A percentile compares a stretch with the other conserved stretches of the same genome.
Evolutionary conservation across 2,888 invertebrate species (phyloP).

Genomic region (Pyralis farinalis): DNA sequence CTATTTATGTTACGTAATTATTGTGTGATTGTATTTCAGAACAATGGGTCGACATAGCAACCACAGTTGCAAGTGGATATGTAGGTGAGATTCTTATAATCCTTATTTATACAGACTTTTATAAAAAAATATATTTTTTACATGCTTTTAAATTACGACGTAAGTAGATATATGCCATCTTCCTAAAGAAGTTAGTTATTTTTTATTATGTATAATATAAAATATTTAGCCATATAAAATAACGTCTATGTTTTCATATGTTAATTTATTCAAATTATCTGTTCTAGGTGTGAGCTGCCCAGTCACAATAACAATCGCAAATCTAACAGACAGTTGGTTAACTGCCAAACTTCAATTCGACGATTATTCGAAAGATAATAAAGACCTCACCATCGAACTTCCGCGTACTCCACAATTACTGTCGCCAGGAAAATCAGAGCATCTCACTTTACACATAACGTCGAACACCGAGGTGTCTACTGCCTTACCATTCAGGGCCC

Average conservation of each 20-base stretch:
- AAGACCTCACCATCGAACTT: slow-evolving; percentile 51
- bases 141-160: too few relatives aligned
- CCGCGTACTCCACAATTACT: slow-evolving; percentile 58
- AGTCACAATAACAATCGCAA: slow-evolving; percentile 47
- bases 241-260: too few relatives aligned
- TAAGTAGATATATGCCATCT: too few relatives aligned
- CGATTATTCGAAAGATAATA: slow-evolving; percentile 34
- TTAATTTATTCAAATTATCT: too few relatives aligned
- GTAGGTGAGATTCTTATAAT: slow-evolving; percentile 50
- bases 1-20: too few relatives aligned
- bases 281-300: slow-evolving; percentile 46
- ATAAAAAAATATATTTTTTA: too few relatives aligned
- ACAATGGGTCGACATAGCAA: slow-evolving; percentile 56
- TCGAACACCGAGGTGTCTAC: slow-evolving; percentile 48
- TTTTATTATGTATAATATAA: too few relatives aligned
- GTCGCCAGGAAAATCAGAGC: slow-evolving; percentile 57
- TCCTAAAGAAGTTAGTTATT: too few relatives aligned
- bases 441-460: slow-evolving; percentile 51
- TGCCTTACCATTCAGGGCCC: slow-evolving; percentile 42
- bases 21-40: slow-evolving; percentile 54
- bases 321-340: slow-evolving; percentile 59
- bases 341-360: slow-evolving; percentile 57
- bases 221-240: too few relatives aligned
- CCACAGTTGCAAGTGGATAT: slow-evolving; percentile 48
- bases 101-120: too few relatives aligned